A percentile compares a stretch with the other conserved stretches of the same genome.
Evolutionary conservation across 2,113 vertebrate species (phyloP).

Genomic region (Bubo blakistoni): DNA sequence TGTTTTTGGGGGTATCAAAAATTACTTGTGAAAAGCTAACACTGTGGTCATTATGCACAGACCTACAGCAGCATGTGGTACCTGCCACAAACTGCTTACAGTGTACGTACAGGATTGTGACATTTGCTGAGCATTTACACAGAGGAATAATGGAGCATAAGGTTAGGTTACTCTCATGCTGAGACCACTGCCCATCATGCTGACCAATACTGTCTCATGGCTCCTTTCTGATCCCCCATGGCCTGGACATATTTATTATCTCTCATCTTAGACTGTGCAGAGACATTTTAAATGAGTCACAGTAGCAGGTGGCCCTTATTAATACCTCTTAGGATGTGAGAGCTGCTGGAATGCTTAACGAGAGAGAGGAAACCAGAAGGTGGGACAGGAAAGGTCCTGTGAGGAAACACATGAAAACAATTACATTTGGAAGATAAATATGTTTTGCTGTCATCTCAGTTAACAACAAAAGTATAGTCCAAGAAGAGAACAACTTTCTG

Average conservation of each 20-base stretch:
- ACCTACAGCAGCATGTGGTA: slow-evolving; percentile 6
- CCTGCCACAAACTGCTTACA: slow-evolving; percentile 15
- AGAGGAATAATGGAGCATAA: slow-evolving; percentile 45
- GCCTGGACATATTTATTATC: slow-evolving; percentile 48
- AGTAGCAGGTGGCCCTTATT: slow-evolving; percentile 43
- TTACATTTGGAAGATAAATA: background rate
- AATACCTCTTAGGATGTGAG: background rate
- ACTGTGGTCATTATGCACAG: background rate
- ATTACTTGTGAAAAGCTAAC: background rate
- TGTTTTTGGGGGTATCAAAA: background rate
- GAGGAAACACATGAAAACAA: background rate
- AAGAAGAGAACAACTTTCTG: background rate
- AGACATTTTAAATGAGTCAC: slow-evolving; percentile 40
- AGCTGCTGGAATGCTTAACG: background rate
- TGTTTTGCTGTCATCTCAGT: background rate
- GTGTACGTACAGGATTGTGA: background rate
- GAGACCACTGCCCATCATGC: slow-evolving; percentile 42
- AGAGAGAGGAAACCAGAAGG: background rate
- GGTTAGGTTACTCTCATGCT: slow-evolving; percentile 38
- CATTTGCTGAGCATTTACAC: slow-evolving; percentile 41
- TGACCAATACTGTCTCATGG: background rate
- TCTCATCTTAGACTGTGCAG: background rate
- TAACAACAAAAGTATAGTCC: background rate
- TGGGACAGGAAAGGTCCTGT: background rate
- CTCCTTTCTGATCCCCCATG: background rate